Evolutionary conservation across 2,797 vertebrate genomes (phyloP), one percentile per base, ranked within the genome.

Genomic region (Alfaro cultratus): DNA sequence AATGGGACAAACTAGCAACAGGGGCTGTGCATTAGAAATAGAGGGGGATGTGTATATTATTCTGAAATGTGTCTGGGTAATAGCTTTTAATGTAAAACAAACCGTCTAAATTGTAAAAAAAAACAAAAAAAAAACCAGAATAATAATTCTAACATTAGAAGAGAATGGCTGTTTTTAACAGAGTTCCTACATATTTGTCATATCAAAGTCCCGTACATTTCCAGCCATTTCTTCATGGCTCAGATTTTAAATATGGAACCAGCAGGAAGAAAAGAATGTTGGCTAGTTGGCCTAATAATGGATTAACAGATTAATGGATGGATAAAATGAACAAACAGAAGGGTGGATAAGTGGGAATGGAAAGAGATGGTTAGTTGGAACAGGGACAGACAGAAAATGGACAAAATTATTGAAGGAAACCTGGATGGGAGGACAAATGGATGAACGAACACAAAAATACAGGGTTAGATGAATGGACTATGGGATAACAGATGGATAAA

Each of bases 1-100:
- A 76, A 45, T 73, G 53, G 70, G 53, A 62, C 55, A 79, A 70
- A 70, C 36, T 29, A 70, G 5, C 23, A 46, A 11, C 55, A 46
- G 21, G 1, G 31, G 64, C 26, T 51, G 34, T 34, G 45, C 26
- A 26, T 16, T 29, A 31, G 23, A 62, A 60, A 39, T 3, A 10
- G 21, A 77, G 12, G 46, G 26, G 2, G 23, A 43, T 26, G 46
- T 68, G 15, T 12, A 5, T 21, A 13, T 29, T 45, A 21, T 43
- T 75, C 9, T 10, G 29, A 29, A 29, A 43, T 16, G 39, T 16
- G 53, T 57, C 16, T 13, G 8, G 47, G 39, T 57, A 31, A n/a
- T 5, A 2, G 7, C 53, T 68, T 68, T 68, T 68, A 26, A 41
- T 41, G 62, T 39, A 68, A 41, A 36, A 23, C 47, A 51, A 51